These are phyloP conservation scores for Taenaris catops DNA, from an alignment of 2,888 invertebrate genomes.

Conservation along the genomic window DNA sequence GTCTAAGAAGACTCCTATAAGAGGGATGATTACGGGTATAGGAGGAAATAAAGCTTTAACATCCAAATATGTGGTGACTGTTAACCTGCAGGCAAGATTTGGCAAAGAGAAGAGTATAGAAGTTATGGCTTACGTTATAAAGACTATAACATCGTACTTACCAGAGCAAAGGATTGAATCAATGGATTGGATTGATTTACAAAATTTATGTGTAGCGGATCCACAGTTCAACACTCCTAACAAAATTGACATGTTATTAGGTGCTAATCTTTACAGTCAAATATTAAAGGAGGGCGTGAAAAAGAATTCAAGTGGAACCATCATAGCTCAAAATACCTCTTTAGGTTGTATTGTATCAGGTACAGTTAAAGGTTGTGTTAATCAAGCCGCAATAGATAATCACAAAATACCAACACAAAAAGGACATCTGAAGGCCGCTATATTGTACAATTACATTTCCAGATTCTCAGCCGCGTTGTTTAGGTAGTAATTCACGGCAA, in stretches of 20 bases:
- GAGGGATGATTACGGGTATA: not conserved
- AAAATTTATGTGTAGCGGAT: constrained; percentile 19
- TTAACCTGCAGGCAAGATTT: not conserved
- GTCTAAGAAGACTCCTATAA: constrained; percentile 6
- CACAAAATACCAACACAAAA: too few relatives aligned
- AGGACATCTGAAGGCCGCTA: too few relatives aligned
- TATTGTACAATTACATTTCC: too few relatives aligned
- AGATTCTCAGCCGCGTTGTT: too few relatives aligned
- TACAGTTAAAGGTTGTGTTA: too few relatives aligned
- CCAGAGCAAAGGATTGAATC: constrained; percentile 17
- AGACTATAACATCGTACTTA: constrained; percentile 18
- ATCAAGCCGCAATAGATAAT: too few relatives aligned
- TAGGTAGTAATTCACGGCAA: too few relatives aligned
- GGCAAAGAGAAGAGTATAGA: not conserved
- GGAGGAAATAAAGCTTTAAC: not conserved
- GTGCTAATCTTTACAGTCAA: constrained; percentile 25
- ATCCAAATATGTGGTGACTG: not conserved
- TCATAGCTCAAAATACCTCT: too few relatives aligned
- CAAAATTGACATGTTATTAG: constrained; percentile 23
- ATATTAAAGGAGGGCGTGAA: constrained; percentile 25
- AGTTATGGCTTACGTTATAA: constrained; percentile 15
- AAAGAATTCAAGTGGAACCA: too few relatives aligned
- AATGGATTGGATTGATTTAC: constrained; percentile 16
- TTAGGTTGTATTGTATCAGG: too few relatives aligned
- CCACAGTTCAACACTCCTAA: constrained; percentile 16